Evolutionary conservation across 2,888 invertebrate species (phyloP), one percentile per base, ranked within the genome.

Genomic region (Drosophila percnosoma): DNA sequence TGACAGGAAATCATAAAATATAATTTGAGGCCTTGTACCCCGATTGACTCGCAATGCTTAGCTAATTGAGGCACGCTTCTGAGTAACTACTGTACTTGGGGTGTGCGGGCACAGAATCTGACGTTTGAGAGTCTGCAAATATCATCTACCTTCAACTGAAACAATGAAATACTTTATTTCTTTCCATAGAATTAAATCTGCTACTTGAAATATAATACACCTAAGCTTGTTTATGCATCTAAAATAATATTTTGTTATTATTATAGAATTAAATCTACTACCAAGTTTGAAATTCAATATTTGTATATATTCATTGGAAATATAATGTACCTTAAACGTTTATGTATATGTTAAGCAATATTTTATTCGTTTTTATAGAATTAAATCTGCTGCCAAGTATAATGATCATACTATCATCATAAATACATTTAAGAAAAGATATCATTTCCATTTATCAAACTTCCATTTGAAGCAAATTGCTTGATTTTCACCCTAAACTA

Each of bases 1-100:
- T 85, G 85, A 85, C 85, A 90, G 85, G 90, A 85, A 88, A 90
- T 88, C 90, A 75, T 89, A 86, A 89, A 88, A 68, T 80, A 75
- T 88, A 78, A 88, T 78, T 78, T 60, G 72, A 85, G 75, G 70
- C 88, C 75, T 73, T 65, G 51, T 52, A 27, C 69, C 57, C 64
- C 51, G 76, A 69, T 83, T 74, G 86, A 59, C 69, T 78, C 54
- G 68, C 51, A 48, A 63, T 63, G 63, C 74, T 73, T 58, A 71
- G 68, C 80, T 73, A 88, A 85, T 85, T 77, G 74, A 68, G 67
- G 33, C 79, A 52, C 53, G 53, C 45, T 67, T 58, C 55, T 42
- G 31, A 48, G 24, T 49, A 24, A 29, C 57, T 21, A 57, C 58
- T 49, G 38, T 49, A 49, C 33, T 36, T 38, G 29, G 15, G 18